These are phyloP conservation scores for Dinoponera quadriceps DNA, from an alignment of 1,140 invertebrate species.

Conservation along the genomic window DNA sequence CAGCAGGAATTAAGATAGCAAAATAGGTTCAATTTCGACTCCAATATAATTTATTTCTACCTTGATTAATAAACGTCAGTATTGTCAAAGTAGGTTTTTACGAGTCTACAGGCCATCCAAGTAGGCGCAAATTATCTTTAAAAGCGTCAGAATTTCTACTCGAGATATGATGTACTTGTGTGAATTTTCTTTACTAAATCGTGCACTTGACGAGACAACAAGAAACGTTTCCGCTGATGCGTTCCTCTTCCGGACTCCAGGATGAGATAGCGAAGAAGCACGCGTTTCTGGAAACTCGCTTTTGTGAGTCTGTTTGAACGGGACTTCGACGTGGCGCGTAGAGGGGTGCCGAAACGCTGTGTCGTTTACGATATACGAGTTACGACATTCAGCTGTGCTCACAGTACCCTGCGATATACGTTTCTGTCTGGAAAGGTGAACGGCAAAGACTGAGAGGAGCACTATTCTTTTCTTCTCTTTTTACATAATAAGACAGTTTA, in stretches of 20 bases:
- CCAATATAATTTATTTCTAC: too few species aligned
- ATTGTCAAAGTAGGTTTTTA: too few species aligned
- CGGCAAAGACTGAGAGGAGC: too few species aligned
- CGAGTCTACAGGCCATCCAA: too few species aligned
- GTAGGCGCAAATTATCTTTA: too few species aligned
- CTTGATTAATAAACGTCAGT: too few species aligned
- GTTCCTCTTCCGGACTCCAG: not conserved
- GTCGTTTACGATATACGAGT: slow-evolving; percentile 48
- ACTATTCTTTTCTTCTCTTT: not conserved
- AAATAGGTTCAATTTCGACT: too few species aligned
- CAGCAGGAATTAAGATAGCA: too few species aligned
- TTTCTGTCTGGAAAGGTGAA: not conserved
- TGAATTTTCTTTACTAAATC: too few species aligned
- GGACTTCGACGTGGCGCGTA: not conserved
- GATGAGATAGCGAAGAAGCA: not conserved
- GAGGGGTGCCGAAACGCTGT: slow-evolving; percentile 49
- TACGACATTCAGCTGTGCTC: slow-evolving; percentile 67
- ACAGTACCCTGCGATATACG: slow-evolving; percentile 16
- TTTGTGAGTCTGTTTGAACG: slow-evolving; percentile 14
- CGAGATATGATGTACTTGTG: too few species aligned
- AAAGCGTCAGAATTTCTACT: too few species aligned
- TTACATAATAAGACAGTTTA: not conserved
- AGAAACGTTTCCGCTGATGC: too few species aligned
- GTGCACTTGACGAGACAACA: not conserved
- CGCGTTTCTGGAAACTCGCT: slow-evolving; percentile 21